Percentiles rank a stretch among this genome's conserved stretches.
Evolutionary conservation across 2,797 vertebrate genomes (phyloP).

Genomic region (Psittacula derbiana): DNA sequence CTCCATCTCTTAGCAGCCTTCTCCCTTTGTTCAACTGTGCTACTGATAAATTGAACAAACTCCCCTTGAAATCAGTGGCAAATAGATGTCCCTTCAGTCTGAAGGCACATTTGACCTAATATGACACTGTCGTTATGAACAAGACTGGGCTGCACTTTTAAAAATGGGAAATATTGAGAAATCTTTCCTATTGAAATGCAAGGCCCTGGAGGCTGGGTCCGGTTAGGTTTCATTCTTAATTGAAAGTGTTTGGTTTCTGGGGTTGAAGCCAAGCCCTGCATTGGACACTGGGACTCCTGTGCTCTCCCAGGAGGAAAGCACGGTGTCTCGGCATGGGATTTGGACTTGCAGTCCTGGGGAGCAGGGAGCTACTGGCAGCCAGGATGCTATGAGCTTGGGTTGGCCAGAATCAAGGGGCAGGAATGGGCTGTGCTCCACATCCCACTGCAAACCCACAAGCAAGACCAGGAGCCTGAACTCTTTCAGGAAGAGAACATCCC

Average conservation of each 20-base stretch:
- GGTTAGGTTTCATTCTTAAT: not conserved
- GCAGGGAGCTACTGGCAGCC: not conserved
- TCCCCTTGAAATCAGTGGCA: not conserved
- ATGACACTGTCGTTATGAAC: not conserved
- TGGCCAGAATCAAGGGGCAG: not conserved
- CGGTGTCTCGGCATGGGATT: fast-evolving
- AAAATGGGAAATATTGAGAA: not conserved
- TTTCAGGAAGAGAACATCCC: not conserved
- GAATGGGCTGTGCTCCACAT: not conserved
- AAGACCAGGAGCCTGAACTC: not conserved
- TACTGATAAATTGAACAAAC: not conserved
- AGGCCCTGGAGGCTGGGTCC: not conserved
- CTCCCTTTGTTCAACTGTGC: not conserved
- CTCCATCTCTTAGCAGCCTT: not conserved
- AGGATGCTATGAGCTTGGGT: not conserved
- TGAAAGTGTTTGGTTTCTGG: not conserved
- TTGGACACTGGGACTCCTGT: not conserved
- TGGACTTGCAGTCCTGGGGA: not conserved
- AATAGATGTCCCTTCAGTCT: not conserved
- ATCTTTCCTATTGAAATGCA: not conserved
- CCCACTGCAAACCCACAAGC: not conserved
- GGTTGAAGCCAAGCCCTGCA: not conserved
- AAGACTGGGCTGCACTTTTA: not conserved
- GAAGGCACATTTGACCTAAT: not conserved
- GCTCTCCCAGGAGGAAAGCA: not conserved